These are phyloP conservation scores for Pampus argenteus DNA, from an alignment of 2,797 vertebrate genomes.

Conservation along the genomic window DNA sequence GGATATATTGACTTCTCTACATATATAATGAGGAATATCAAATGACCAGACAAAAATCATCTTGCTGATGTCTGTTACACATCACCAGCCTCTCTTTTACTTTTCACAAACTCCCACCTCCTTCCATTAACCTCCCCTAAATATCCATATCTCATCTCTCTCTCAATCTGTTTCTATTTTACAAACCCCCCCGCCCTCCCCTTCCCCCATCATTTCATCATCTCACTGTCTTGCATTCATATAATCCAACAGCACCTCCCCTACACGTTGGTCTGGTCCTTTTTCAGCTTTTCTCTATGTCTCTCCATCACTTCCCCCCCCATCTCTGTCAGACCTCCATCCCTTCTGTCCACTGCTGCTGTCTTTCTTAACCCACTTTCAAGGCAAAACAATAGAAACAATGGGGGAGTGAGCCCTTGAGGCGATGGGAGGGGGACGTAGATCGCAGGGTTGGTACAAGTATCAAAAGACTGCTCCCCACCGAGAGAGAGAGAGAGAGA, in stretches of 20 bases:
- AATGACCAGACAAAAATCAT: not conserved
- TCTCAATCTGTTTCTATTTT: slow-evolving; percentile 32
- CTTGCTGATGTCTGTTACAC: not conserved
- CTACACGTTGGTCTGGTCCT: slow-evolving; percentile 51
- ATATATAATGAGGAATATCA: no score
- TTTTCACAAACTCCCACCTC: slow-evolving; percentile 14
- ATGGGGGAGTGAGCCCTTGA: slow-evolving; percentile 67
- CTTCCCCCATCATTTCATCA: slow-evolving; percentile 54
- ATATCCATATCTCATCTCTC: slow-evolving; percentile 36
- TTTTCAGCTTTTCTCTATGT: slow-evolving; percentile 30
- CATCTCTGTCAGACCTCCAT: slow-evolving; percentile 8
- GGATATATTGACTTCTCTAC: not conserved
- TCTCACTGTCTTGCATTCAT: slow-evolving; percentile 62
- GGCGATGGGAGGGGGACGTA: slow-evolving; percentile 70
- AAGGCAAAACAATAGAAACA: slow-evolving; percentile 81
- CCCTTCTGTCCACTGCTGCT: slow-evolving; percentile 59
- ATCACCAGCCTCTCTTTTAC: not conserved
- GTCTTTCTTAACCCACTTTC: slow-evolving; percentile 81
- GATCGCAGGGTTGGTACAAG: slow-evolving; percentile 67
- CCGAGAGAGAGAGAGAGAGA: slow-evolving; percentile 46
- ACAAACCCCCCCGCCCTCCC: slow-evolving; percentile 21
- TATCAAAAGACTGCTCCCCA: slow-evolving; percentile 81
- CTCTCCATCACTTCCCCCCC: slow-evolving; percentile 16
- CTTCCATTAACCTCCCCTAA: slow-evolving; percentile 13
- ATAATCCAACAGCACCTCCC: slow-evolving; percentile 47